Percentiles rank a stretch among this genome's conserved stretches.
phyloP scores from a whole-genome alignment of 2,888 invertebrate species.

The Cyclophora punctaria region DNA sequence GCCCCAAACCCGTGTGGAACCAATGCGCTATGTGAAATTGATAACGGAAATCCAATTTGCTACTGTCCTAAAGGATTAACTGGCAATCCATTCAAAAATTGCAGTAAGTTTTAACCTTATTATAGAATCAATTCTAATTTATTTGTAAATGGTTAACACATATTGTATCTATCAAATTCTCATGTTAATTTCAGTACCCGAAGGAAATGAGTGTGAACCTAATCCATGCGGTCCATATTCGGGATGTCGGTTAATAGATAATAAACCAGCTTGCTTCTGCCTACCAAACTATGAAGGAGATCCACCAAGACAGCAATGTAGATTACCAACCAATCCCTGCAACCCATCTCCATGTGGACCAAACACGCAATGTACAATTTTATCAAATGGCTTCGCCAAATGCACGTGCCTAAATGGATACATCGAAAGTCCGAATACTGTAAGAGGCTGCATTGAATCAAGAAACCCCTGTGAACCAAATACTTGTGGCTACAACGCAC shows the following conservation, averaged over 20 bases:
- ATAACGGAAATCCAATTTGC: conserved; percentile 90
- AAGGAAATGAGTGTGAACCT: conserved; percentile 87
- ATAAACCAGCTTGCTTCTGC: conserved; percentile 89
- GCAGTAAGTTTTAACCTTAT: conserved; percentile 80
- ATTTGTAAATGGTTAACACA: too few relatives aligned
- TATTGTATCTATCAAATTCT: too few relatives aligned
- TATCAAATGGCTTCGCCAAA: conserved; percentile 87
- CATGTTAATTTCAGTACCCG: conserved; percentile 80
- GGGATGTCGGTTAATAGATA: conserved; percentile 84
- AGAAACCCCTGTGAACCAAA: conserved; percentile 88
- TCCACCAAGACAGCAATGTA: conserved; percentile 83
- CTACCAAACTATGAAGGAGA: conserved; percentile 90
- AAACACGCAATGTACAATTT: conserved; percentile 87
- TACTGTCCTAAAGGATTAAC: conserved; percentile 92
- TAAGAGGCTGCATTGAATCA: conserved; percentile 87
- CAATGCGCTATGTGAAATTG: conserved; percentile 88
- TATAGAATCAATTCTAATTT: too few relatives aligned
- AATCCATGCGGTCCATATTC: conserved; percentile 90
- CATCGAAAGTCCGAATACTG: conserved; percentile 90
- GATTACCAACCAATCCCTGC: conserved; percentile 85
- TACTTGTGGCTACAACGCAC: conserved; percentile 85
- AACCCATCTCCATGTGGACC: conserved; percentile 91
- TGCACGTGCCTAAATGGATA: conserved; percentile 90
- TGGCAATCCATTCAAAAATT: conserved; percentile 92
- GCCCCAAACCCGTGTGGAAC: conserved; percentile 91